These are phyloP conservation scores for Syrrhaptes paradoxus DNA, from an alignment of 2,113 vertebrate genomes.

Conservation along the genomic window DNA sequence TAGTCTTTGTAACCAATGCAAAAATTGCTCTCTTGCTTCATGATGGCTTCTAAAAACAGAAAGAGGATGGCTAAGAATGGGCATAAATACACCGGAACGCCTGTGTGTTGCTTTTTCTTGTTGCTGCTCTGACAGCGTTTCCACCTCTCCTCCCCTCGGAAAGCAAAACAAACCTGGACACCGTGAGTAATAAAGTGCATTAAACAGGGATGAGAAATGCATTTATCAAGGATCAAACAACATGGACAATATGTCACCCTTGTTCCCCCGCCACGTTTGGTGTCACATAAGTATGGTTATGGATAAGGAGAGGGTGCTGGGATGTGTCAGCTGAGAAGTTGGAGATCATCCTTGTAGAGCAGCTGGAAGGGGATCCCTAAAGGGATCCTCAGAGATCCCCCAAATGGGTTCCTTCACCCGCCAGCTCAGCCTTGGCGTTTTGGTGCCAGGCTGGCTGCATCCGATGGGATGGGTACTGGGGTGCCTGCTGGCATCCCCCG, in stretches of 20 bases:
- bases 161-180: not conserved
- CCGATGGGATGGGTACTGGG: accelerated
- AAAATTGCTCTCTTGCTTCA: not conserved
- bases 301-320: not conserved
- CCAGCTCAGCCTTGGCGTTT: not conserved
- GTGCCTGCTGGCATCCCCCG: not conserved
- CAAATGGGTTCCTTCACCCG: not conserved
- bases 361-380: not conserved
- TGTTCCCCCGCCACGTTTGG: accelerated
- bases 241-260: not conserved
- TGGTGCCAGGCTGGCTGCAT: not conserved
- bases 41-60: not conserved
- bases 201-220: not conserved
- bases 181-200: not conserved
- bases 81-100: not conserved
- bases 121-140: not conserved
- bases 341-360: not conserved
- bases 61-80: not conserved
- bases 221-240: not conserved
- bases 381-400: not conserved
- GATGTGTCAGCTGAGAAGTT: not conserved
- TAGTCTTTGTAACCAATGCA: not conserved
- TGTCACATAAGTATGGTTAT: not conserved
- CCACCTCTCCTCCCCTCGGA: not conserved
- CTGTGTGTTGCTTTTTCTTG: not conserved